These are phyloP conservation scores for Hetaerina titia DNA, from an alignment of 2,888 invertebrate species.

Conservation along the genomic window DNA sequence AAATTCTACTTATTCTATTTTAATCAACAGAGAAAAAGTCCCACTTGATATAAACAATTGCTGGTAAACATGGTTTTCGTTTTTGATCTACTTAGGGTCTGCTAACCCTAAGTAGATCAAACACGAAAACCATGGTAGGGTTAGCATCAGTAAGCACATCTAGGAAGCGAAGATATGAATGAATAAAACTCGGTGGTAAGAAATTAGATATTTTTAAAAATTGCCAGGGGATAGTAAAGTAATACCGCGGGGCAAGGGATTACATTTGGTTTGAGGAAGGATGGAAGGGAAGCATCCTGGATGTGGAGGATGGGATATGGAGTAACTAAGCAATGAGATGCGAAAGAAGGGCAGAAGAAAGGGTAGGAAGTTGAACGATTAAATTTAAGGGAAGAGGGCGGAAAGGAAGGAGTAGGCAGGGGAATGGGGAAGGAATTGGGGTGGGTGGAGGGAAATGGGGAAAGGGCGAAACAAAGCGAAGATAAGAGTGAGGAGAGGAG, in stretches of 20 bases:
- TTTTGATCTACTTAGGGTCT: no score
- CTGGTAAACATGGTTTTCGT: no score
- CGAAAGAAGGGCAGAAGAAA: background rate
- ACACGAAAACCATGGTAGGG: no score
- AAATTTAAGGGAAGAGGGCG: background rate
- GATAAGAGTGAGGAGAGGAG: slow-evolving; percentile 4
- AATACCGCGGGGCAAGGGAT: background rate
- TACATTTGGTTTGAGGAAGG: background rate
- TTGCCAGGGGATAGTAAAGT: no score
- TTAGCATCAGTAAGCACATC: no score
- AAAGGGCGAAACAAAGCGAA: slow-evolving; percentile 14
- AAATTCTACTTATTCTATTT: no score
- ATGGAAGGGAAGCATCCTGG: background rate
- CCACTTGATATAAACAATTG: no score
- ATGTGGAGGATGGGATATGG: background rate
- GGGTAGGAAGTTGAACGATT: background rate
- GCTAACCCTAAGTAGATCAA: no score
- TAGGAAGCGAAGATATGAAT: no score
- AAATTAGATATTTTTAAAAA: no score
- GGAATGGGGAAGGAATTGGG: background rate
- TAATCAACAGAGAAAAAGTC: no score
- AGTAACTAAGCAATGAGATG: background rate
- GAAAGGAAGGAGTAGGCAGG: background rate
- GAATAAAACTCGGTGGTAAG: no score
- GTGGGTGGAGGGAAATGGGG: background rate